These are phyloP conservation scores for Chaetops frenatus DNA, from an alignment of 2,113 vertebrate species.

Conservation along the genomic window DNA sequence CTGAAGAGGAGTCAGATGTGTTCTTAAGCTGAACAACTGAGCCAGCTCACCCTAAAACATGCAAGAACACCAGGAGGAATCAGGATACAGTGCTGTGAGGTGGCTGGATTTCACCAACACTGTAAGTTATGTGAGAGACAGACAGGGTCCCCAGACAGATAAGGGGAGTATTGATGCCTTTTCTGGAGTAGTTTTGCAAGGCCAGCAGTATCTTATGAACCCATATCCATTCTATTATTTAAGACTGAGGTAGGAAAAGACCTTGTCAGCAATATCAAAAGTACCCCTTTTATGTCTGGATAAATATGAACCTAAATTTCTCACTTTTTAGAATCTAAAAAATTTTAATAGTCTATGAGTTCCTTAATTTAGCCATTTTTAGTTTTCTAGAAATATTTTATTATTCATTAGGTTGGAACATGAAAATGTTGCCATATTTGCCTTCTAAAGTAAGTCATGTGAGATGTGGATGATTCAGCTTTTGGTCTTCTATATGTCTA, in stretches of 20 bases:
- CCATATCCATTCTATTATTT: neutral
- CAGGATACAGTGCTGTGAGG: accelerated
- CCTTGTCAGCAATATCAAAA: neutral
- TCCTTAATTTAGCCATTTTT: neutral
- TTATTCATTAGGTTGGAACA: neutral
- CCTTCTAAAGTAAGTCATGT: neutral
- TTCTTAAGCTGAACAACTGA: neutral
- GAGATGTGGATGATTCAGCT: neutral
- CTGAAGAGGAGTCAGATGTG: neutral
- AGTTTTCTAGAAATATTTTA: neutral
- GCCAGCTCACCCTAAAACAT: neutral
- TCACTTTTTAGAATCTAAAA: neutral
- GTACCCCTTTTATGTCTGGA: neutral
- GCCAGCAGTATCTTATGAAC: neutral
- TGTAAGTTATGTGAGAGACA: neutral
- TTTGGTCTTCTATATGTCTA: neutral
- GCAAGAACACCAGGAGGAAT: neutral
- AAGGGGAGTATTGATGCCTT: neutral
- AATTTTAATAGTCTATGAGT: neutral
- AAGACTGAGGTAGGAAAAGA: neutral
- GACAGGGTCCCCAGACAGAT: accelerated
- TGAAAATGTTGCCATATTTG: neutral
- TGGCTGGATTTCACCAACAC: neutral
- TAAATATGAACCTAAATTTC: neutral
- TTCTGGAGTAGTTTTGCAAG: neutral